phyloP scores from a whole-genome alignment of 2,113 vertebrate species.

The Sinocyclocheilus rhinocerous region DNA sequence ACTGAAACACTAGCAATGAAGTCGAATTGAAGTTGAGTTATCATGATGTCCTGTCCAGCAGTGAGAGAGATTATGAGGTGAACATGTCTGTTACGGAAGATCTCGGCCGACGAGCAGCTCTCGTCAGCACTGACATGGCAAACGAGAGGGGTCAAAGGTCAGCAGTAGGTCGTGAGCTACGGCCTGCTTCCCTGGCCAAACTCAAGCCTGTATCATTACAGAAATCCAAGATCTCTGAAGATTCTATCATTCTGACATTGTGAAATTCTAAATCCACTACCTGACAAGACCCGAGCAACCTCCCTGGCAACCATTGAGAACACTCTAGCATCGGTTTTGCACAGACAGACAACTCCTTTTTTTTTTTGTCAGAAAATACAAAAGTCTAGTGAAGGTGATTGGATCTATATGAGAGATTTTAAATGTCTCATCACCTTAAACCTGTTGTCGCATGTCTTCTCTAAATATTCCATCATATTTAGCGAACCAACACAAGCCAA shows the following conservation, averaged over 20 bases:
- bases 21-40: neutral
- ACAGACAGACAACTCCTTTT: too few species aligned
- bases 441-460: neutral
- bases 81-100: conserved; percentile 8
- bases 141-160: conserved; percentile 55
- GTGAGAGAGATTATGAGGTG: conserved; percentile 8
- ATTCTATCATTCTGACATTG: neutral
- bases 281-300: too few species aligned
- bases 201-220: neutral
- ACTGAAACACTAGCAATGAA: too few species aligned
- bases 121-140: conserved; percentile 43
- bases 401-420: neutral
- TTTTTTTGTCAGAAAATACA: neutral
- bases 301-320: neutral
- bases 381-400: too few species aligned
- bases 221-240: conserved; percentile 6
- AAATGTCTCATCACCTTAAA: conserved; percentile 9
- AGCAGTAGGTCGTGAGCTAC: conserved; percentile 59
- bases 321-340: neutral
- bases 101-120: conserved; percentile 47
- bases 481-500: neutral
- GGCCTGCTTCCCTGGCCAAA: neutral
- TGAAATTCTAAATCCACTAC: too few species aligned
- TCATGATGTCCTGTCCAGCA: neutral
- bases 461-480: conserved; percentile 4